Evolutionary conservation across 2,113 vertebrate genomes (phyloP).

Genomic region (Thamnaconus septentrionalis): DNA sequence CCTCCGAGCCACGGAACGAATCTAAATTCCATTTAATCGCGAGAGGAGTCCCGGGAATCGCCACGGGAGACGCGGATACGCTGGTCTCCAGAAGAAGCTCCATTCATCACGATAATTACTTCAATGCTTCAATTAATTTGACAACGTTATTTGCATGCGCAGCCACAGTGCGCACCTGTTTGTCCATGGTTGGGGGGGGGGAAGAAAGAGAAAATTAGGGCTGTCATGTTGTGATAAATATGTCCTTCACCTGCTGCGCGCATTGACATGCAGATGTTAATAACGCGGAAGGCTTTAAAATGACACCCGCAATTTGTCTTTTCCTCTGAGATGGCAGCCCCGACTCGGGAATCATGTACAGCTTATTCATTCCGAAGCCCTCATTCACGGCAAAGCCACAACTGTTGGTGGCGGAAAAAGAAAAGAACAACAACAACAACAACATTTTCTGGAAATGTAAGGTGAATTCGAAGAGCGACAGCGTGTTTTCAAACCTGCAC

Average conservation of each 20-base stretch:
- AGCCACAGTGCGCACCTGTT: conserved; percentile 58
- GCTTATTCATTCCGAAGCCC: conserved; percentile 11
- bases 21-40: conserved; percentile 63
- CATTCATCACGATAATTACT: conserved; percentile 68
- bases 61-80: conserved; percentile 50
- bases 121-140: conserved; percentile 67
- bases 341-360: not conserved
- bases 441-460: too few species aligned
- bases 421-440: too few species aligned
- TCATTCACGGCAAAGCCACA: conserved; percentile 6
- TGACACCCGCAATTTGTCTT: conserved; percentile 8
- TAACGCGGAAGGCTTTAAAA: not conserved
- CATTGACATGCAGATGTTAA: conserved; percentile 13
- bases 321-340: conserved; percentile 7
- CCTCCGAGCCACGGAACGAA: conserved; percentile 56
- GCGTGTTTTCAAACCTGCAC: too few species aligned
- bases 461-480: too few species aligned
- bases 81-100: conserved; percentile 49
- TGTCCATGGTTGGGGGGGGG: conserved; percentile 26
- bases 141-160: conserved; percentile 65
- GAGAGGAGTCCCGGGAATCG: conserved; percentile 46
- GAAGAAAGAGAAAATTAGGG: conserved; percentile 25
- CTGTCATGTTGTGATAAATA: conserved; percentile 32
- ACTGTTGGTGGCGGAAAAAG: not conserved
- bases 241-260: conserved; percentile 28